phyloP scores from a whole-genome alignment of 2,888 invertebrate genomes.

The Drosophila atripex region DNA sequence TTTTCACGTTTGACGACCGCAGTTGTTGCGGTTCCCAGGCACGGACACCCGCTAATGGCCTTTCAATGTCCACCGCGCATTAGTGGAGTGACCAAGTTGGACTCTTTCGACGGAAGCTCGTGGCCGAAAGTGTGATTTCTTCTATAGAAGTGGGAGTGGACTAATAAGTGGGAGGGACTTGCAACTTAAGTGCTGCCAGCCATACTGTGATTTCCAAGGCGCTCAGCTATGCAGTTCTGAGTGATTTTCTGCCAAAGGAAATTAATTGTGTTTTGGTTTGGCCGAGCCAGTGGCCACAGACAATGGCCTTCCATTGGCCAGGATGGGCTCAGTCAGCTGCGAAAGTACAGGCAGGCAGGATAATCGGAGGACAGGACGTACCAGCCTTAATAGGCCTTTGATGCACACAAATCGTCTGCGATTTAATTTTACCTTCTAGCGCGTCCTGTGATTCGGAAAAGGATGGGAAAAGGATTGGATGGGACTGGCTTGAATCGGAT shows the following conservation, averaged over 20 bases:
- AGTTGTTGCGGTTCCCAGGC: constrained; percentile 51
- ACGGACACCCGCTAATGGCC: constrained; percentile 66
- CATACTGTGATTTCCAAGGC: too few species aligned
- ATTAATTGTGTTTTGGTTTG: constrained; percentile 27
- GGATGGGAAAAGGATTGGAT: constrained; percentile 34
- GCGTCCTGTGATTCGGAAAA: constrained; percentile 27
- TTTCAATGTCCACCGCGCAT: constrained; percentile 65
- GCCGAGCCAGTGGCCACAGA: constrained; percentile 16
- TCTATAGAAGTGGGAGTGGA: not conserved
- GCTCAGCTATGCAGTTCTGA: not conserved
- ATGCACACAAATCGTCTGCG: constrained; percentile 32
- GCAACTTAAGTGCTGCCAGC: too few species aligned
- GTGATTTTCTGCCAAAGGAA: constrained; percentile 21
- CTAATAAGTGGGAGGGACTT: not conserved
- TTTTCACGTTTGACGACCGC: constrained; percentile 37
- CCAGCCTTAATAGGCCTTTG: not conserved
- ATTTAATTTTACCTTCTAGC: constrained; percentile 40
- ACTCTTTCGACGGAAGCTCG: constrained; percentile 21
- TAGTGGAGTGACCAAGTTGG: constrained; percentile 40
- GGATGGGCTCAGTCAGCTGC: constrained; percentile 45
- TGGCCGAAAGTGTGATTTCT: not conserved
- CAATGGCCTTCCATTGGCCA: constrained; percentile 12
- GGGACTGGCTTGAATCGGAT: constrained; percentile 8
- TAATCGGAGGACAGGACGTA: constrained; percentile 26
- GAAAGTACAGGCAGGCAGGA: constrained; percentile 58